Percentiles rank a stretch among this genome's conserved stretches.
These are phyloP conservation scores for Bruchidius siliquastri DNA, from an alignment of 2,888 invertebrate genomes.

Conservation along the genomic window DNA sequence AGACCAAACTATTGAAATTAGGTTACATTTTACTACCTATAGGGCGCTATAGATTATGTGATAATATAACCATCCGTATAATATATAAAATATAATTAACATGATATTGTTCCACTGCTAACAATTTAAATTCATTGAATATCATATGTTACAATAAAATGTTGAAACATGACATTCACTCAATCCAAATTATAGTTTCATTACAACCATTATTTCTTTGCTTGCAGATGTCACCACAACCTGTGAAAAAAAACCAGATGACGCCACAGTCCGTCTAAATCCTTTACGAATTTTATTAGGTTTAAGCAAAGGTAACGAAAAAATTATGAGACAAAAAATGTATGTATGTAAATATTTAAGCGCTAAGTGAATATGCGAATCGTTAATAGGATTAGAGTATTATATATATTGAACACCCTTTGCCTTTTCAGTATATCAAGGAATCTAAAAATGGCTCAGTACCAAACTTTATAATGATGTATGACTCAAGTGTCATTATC, in stretches of 20 bases:
- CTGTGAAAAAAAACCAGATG: slow-evolving; percentile 35
- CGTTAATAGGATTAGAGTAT: background rate
- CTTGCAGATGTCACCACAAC: slow-evolving; percentile 41
- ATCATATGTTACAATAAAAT: no score
- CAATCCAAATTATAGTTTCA: no score
- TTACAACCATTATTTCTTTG: background rate
- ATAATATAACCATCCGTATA: no score
- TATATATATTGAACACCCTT: background rate
- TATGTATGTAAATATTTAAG: slow-evolving; percentile 17
- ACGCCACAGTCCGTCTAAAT: slow-evolving; percentile 31
- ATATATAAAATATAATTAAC: no score
- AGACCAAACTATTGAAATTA: no score
- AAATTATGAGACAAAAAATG: background rate
- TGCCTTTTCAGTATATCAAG: background rate
- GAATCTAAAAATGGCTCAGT: background rate
- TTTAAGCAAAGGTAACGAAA: slow-evolving; percentile 2
- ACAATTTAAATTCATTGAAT: no score
- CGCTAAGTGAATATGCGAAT: slow-evolving; percentile 4
- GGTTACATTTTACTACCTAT: no score
- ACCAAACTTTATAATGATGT: background rate
- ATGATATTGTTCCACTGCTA: no score
- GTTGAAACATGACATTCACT: no score
- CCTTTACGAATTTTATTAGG: background rate
- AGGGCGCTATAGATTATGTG: no score
- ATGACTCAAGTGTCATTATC: no score